These are phyloP conservation scores for Gymnocephalus cernua DNA, from an alignment of 2,113 vertebrate species.

Conservation along the genomic window DNA sequence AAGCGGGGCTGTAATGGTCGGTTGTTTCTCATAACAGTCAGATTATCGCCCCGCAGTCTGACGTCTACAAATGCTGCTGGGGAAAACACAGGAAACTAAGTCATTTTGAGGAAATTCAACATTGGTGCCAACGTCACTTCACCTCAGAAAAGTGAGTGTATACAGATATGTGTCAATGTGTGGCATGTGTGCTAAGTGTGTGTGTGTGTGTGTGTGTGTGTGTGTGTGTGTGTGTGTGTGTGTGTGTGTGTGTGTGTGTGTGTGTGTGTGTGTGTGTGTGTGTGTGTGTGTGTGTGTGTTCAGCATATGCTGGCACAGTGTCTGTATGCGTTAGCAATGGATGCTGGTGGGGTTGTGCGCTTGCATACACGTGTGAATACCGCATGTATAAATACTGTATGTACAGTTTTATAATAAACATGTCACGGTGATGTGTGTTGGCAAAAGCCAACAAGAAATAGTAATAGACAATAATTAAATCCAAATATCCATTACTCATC, in stretches of 20 bases:
- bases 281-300: background rate
- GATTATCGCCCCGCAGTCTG: slow-evolving; percentile 65
- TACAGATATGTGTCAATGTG: background rate
- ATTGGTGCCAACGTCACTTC: slow-evolving; percentile 59
- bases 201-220: no score
- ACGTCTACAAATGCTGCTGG: slow-evolving; percentile 53
- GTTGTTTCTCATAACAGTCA: slow-evolving; percentile 72
- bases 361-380: slow-evolving; percentile 21
- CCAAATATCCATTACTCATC: slow-evolving; percentile 68
- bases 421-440: slow-evolving; percentile 2
- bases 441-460: slow-evolving; percentile 6
- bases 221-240: no score
- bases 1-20: slow-evolving; percentile 26
- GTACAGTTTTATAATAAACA: slow-evolving; percentile 12
- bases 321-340: slow-evolving; percentile 12
- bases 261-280: no score
- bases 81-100: slow-evolving; percentile 70
- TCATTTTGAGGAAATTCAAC: slow-evolving; percentile 64
- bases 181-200: background rate
- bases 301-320: background rate
- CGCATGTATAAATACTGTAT: background rate
- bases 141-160: slow-evolving; percentile 25
- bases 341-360: background rate
- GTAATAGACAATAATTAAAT: slow-evolving; percentile 48
- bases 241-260: no score